A percentile compares a stretch with the other conserved stretches of the same genome.
Evolutionary conservation across 1,140 invertebrate genomes (phyloP).

Genomic region (Heliconius himera): DNA sequence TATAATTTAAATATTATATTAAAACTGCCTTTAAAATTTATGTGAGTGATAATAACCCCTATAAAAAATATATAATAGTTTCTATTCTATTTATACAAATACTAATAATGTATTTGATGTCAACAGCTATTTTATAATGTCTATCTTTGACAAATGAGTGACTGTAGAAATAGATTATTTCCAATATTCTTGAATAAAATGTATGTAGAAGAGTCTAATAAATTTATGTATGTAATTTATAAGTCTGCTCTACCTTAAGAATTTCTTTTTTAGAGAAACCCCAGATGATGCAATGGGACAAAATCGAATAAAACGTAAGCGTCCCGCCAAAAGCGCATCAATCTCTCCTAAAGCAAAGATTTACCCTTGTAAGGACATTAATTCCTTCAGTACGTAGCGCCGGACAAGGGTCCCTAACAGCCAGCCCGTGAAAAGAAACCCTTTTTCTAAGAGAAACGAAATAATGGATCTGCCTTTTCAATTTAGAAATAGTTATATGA

Average conservation of each 20-base stretch:
- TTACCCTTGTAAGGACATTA: slow-evolving; percentile 63
- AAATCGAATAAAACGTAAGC: slow-evolving; percentile 31
- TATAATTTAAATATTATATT: too few relatives aligned
- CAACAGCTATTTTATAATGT: too few relatives aligned
- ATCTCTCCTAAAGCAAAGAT: slow-evolving; percentile 44
- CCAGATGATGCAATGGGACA: slow-evolving; percentile 1
- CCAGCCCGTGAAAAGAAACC: slow-evolving; percentile 71
- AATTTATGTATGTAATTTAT: not conserved
- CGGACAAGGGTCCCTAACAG: slow-evolving; percentile 51
- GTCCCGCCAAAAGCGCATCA: slow-evolving; percentile 41
- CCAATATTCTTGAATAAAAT: not conserved
- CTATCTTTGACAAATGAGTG: not conserved
- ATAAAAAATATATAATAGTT: too few relatives aligned
- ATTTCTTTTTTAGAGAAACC: not conserved
- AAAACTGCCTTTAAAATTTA: too few relatives aligned
- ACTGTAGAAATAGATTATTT: not conserved
- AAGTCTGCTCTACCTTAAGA: not conserved
- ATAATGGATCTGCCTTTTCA: slow-evolving; percentile 34
- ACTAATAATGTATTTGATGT: too few relatives aligned
- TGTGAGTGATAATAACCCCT: fast-evolving
- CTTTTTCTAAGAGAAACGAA: slow-evolving; percentile 54
- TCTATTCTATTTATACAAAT: too few relatives aligned
- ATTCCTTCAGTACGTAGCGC: slow-evolving; percentile 58
- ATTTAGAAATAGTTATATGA: not conserved
- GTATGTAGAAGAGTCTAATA: not conserved